A percentile compares a stretch with the other conserved stretches of the same genome.
Conservation (phyloP, 2,797 vertebrate species). For the Pogoniulus pusillus region DNA sequence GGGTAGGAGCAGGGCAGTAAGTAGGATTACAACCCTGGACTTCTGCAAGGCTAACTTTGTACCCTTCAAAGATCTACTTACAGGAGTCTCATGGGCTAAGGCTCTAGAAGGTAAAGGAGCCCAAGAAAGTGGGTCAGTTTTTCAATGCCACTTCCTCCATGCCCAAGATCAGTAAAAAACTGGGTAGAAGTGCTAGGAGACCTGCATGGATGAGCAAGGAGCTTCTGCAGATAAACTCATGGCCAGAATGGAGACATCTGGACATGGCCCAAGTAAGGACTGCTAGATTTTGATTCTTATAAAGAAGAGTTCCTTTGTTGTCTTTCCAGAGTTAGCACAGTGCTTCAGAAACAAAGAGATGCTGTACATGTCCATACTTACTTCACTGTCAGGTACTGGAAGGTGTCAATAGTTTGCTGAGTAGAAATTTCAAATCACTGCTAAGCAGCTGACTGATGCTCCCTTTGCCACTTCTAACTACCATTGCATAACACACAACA, state of each 20-base stretch:
- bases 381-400: neutral
- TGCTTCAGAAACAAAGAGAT: neutral
- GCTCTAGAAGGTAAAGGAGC: no score
- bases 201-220: no score
- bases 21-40: no score
- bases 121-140: no score
- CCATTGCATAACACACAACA: neutral
- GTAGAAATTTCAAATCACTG: neutral
- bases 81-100: no score
- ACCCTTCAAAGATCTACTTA: no score
- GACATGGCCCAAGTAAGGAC: neutral
- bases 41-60: no score
- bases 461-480: conserved; percentile 37
- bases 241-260: neutral
- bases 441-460: neutral
- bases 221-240: no score
- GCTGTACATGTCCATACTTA: neutral
- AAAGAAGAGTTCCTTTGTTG: neutral
- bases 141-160: no score
- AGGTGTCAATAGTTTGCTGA: neutral
- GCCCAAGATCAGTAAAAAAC: no score
- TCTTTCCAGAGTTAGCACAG: neutral
- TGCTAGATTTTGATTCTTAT: neutral
- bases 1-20: no score
- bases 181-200: no score